Conservation (phyloP, 2,113 vertebrate species). For the Saguinus midas region DNA sequence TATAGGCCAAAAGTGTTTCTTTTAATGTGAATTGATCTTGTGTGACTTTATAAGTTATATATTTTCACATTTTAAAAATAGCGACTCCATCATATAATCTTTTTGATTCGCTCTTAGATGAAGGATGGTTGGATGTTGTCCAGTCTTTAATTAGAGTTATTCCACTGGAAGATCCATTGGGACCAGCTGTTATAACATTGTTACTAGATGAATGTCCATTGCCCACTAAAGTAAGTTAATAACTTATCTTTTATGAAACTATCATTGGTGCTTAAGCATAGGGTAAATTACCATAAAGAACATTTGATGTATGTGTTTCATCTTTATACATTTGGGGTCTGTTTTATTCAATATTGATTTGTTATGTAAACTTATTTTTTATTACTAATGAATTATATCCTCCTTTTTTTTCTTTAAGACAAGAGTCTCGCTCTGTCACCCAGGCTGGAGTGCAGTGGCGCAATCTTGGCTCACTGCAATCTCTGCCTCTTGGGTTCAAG, state of each 20-base stretch:
- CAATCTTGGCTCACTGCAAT: too few relatives aligned
- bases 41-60: constrained; percentile 1
- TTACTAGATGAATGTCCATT: constrained; percentile 97
- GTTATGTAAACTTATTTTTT: constrained; percentile 40
- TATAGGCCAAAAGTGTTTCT: background rate
- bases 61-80: constrained; percentile 53
- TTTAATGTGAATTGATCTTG: constrained; percentile 35
- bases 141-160: constrained; percentile 99
- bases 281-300: constrained; percentile 21
- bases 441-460: too few relatives aligned
- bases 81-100: constrained; percentile 25
- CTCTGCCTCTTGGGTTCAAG: too few relatives aligned
- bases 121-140: constrained; percentile 98
- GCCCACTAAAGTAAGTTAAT: constrained; percentile 94
- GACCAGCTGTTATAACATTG: constrained; percentile 98
- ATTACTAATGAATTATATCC: background rate
- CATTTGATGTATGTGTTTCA: constrained; percentile 13
- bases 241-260: constrained; percentile 34
- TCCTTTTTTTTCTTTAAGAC: background rate
- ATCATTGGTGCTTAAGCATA: constrained; percentile 8
- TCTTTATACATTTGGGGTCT: constrained; percentile 32
- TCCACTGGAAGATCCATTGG: constrained; percentile 97
- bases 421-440: too few relatives aligned
- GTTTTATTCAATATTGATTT: constrained; percentile 27
- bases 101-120: constrained; percentile 89